phyloP scores from a whole-genome alignment of 2,113 vertebrate species.

The Fregata magnificens region DNA sequence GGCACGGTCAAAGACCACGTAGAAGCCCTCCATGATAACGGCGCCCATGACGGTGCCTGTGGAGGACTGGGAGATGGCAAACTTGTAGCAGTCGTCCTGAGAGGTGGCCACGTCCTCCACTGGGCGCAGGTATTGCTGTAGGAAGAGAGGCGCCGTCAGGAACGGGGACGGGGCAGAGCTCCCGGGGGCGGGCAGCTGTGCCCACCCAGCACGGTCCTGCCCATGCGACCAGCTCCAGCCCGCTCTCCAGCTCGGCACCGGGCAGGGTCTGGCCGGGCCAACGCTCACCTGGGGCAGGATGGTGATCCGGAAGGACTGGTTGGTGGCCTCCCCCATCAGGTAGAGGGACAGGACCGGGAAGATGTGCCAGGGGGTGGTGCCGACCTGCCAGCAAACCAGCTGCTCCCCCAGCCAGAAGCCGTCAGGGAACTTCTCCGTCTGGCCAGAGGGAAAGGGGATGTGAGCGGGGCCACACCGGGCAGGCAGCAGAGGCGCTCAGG shows the following conservation, averaged over 20 bases:
- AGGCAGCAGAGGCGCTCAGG: background rate
- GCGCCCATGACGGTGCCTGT: slow-evolving; percentile 97
- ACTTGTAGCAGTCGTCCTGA: slow-evolving; percentile 98
- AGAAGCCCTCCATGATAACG: slow-evolving; percentile 98
- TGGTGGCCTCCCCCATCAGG: slow-evolving; percentile 94
- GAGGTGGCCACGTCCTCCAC: slow-evolving; percentile 94
- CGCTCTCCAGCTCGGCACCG: fast-evolving
- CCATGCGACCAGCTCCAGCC: fast-evolving
- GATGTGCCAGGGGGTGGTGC: slow-evolving; percentile 97
- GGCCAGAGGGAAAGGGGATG: background rate
- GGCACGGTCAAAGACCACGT: slow-evolving; percentile 93
- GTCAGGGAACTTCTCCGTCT: slow-evolving; percentile 95
- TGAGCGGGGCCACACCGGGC: background rate
- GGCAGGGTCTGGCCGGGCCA: background rate
- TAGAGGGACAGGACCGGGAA: slow-evolving; percentile 96
- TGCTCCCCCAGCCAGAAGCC: slow-evolving; percentile 98
- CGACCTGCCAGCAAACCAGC: slow-evolving; percentile 96
- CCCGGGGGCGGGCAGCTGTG: background rate
- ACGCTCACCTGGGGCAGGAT: slow-evolving; percentile 91
- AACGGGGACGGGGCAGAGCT: background rate
- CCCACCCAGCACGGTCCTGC: fast-evolving
- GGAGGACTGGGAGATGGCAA: slow-evolving; percentile 95
- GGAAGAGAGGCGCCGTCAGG: fast-evolving
- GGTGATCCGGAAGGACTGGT: slow-evolving; percentile 97
- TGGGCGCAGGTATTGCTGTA: slow-evolving; percentile 94